These are phyloP conservation scores for Oreochromis mossambicus DNA, from an alignment of 2,797 vertebrate species.

Conservation along the genomic window DNA sequence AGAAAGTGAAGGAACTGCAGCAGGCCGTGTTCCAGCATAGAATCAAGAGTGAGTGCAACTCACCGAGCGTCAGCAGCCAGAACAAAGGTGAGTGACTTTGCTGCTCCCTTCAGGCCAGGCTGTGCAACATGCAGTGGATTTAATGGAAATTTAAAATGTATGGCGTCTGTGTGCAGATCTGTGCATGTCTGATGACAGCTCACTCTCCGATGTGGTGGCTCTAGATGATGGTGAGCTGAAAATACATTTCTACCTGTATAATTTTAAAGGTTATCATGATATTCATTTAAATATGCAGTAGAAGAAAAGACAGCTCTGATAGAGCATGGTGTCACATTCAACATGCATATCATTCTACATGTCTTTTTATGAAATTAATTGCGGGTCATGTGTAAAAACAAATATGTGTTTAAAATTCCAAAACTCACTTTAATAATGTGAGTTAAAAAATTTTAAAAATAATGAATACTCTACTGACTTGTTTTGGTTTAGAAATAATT, in stretches of 20 bases:
- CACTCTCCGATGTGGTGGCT: constrained; percentile 81
- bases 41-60: constrained; percentile 64
- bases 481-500: accelerated
- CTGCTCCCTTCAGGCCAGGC: constrained; percentile 22
- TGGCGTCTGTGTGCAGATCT: constrained; percentile 58
- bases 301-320: no score
- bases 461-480: neutral
- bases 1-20: constrained; percentile 85
- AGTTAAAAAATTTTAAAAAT: neutral
- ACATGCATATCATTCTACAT: neutral
- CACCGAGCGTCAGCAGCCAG: constrained; percentile 43
- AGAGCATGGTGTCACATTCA: neutral
- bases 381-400: neutral
- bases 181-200: constrained; percentile 83
- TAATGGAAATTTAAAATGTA: neutral
- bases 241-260: neutral
- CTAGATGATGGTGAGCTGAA: constrained; percentile 82
- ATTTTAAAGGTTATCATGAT: neutral
- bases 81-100: constrained; percentile 62
- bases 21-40: constrained; percentile 76
- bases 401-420: neutral
- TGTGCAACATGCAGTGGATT: neutral
- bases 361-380: neutral
- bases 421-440: neutral
- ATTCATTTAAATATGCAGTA: neutral